Percentiles rank a stretch among this genome's conserved stretches.
phyloP scores from a whole-genome alignment of 2,113 vertebrate genomes.

The Toxostoma redivivum region DNA sequence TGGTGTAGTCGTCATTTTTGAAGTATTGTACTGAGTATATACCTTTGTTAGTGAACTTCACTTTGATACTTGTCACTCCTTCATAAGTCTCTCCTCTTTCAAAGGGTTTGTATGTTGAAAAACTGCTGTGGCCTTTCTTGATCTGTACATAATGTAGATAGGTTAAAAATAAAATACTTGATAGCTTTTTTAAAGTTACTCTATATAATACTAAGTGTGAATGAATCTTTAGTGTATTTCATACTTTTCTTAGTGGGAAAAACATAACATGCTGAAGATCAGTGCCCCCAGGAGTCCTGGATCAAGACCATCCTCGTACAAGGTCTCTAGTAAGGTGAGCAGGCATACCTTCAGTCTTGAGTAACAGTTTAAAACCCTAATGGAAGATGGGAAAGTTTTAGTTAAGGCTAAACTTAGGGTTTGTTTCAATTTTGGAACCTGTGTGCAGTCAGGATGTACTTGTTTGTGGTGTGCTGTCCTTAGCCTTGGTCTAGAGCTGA shows the following conservation, averaged over 20 bases:
- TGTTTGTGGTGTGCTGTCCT: not conserved
- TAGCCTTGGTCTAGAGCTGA: not conserved
- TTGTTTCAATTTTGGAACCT: not conserved
- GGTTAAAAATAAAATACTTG: constrained; percentile 75
- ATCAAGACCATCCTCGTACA: fast-evolving
- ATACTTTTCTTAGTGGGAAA: not conserved
- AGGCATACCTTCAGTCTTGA: not conserved
- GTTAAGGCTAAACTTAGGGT: not conserved
- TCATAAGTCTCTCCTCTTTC: constrained; percentile 74
- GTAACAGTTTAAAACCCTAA: not conserved
- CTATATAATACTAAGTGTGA: not conserved
- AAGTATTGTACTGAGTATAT: constrained; percentile 62
- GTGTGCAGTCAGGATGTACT: fast-evolving
- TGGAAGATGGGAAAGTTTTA: not conserved
- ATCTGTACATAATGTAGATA: constrained; percentile 85
- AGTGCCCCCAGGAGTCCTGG: fast-evolving
- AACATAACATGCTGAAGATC: fast-evolving
- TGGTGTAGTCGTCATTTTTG: not conserved
- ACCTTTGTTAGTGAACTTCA: constrained; percentile 68
- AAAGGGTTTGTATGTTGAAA: constrained; percentile 81
- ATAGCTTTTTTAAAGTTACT: constrained; percentile 73
- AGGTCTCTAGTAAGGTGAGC: not conserved
- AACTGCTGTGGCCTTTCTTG: constrained; percentile 85
- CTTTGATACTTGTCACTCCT: constrained; percentile 71
- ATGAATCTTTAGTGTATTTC: not conserved